Percentiles rank a stretch among this genome's conserved stretches.
Evolutionary conservation across 2,113 vertebrate species (phyloP).

Genomic region (Platichthys flesus): DNA sequence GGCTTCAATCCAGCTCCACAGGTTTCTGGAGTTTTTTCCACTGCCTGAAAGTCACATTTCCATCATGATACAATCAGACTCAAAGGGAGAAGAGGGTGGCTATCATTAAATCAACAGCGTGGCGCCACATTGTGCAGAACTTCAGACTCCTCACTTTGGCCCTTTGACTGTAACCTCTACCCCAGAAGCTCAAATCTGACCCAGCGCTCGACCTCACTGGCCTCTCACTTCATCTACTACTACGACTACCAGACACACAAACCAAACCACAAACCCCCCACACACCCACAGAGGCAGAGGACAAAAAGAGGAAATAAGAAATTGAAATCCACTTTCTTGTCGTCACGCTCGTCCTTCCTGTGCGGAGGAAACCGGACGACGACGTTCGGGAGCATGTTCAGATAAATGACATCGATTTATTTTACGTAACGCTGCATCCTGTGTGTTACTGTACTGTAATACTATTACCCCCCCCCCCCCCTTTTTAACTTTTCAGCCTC

Average conservation of each 20-base stretch:
- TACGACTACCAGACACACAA: slow-evolving; percentile 33
- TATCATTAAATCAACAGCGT: no score
- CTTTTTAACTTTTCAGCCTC: slow-evolving; percentile 75
- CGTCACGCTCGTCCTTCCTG: slow-evolving; percentile 76
- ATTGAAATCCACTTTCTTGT: slow-evolving; percentile 77
- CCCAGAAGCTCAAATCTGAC: slow-evolving; percentile 32
- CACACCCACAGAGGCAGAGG: not conserved
- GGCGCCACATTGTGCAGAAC: no score
- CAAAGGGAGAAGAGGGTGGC: no score
- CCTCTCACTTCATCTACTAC: slow-evolving; percentile 21
- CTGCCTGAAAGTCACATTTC: no score
- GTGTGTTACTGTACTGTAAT: slow-evolving; percentile 75
- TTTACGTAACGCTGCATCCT: slow-evolving; percentile 74
- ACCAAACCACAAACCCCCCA: slow-evolving; percentile 11
- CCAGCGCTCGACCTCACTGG: slow-evolving; percentile 33
- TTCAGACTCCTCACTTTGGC: slow-evolving; percentile 2
- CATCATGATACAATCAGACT: no score
- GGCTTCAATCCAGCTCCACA: slow-evolving; percentile 12
- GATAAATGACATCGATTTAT: slow-evolving; percentile 81
- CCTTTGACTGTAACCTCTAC: slow-evolving; percentile 31
- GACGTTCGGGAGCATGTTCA: slow-evolving; percentile 70
- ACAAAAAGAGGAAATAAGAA: slow-evolving; percentile 73
- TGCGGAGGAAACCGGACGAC: slow-evolving; percentile 78
- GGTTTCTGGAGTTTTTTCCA: no score
- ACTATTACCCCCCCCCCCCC: slow-evolving; percentile 69